A percentile compares a stretch with the other conserved stretches of the same genome.
phyloP scores from a whole-genome alignment of 2,113 vertebrate species.

The Rhinopomastus cyanomelas region DNA sequence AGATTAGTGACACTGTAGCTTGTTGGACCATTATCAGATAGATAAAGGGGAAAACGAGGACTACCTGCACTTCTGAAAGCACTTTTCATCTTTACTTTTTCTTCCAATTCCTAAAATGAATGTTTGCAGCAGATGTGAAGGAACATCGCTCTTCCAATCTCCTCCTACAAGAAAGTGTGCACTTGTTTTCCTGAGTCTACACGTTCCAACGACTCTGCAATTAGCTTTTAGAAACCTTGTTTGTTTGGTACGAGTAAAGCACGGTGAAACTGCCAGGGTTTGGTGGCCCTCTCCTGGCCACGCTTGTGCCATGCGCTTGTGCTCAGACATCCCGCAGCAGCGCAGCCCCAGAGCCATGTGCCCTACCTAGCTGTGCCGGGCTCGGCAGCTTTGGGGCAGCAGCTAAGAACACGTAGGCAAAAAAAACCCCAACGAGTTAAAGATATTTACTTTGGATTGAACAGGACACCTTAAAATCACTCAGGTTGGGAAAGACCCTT shows the following conservation, averaged over 20 bases:
- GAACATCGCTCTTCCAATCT: accelerated
- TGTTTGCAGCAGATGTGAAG: neutral
- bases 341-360: accelerated
- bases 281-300: conserved; percentile 63
- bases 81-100: neutral
- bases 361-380: accelerated
- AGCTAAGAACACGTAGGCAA: accelerated
- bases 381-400: neutral
- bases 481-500: no score
- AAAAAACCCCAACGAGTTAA: neutral
- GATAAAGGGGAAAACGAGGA: neutral
- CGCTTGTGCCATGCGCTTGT: neutral
- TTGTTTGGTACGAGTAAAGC: neutral
- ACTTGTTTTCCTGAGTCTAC: neutral
- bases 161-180: neutral
- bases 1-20: neutral
- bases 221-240: neutral
- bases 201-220: neutral
- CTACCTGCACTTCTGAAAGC: neutral
- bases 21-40: neutral
- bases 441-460: neutral
- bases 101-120: neutral
- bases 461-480: accelerated
- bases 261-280: neutral
- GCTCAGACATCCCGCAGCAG: neutral